A percentile compares a stretch with the other conserved stretches of the same genome.
These are phyloP conservation scores for Aurelia sp. DNA, from an alignment of 30 jellyfish, hydroid and myxozoan species.

Conservation along the genomic window DNA sequence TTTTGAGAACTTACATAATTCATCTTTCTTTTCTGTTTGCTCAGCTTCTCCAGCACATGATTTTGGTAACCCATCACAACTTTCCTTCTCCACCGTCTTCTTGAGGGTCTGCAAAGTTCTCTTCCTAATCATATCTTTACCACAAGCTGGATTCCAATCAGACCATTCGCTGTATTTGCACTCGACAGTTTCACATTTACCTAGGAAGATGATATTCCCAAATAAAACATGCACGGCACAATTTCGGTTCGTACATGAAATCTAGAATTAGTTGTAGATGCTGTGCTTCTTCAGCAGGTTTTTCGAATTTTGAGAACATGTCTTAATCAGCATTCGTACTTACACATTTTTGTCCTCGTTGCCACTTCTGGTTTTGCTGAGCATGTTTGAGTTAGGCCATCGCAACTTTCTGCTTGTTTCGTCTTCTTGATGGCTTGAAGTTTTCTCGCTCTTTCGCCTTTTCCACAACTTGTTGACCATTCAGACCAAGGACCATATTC, in stretches of 20 bases:
- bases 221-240: no score
- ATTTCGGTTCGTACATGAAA: no score
- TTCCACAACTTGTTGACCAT: constrained; percentile 76
- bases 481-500: constrained; percentile 68
- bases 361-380: constrained; percentile 50
- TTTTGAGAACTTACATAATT: constrained; percentile 38
- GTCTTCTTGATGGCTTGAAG: constrained; percentile 41
- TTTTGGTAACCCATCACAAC: constrained; percentile 67
- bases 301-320: no score
- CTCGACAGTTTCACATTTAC: constrained; percentile 73
- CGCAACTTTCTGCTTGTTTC: constrained; percentile 44
- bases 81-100: constrained; percentile 53
- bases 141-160: constrained; percentile 75
- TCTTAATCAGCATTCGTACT: background rate
- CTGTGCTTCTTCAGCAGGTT: no score
- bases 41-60: constrained; percentile 74
- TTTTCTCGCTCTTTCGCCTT: constrained; percentile 53
- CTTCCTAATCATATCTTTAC: constrained; percentile 55
- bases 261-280: no score
- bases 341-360: constrained; percentile 43
- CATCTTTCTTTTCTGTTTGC: constrained; percentile 61
- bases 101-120: constrained; percentile 52
- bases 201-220: background rate
- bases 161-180: constrained; percentile 79
- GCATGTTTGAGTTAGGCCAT: constrained; percentile 66